Evolutionary conservation across 2,113 vertebrate species (phyloP).

Genomic region (Lampris megalopsis): DNA sequence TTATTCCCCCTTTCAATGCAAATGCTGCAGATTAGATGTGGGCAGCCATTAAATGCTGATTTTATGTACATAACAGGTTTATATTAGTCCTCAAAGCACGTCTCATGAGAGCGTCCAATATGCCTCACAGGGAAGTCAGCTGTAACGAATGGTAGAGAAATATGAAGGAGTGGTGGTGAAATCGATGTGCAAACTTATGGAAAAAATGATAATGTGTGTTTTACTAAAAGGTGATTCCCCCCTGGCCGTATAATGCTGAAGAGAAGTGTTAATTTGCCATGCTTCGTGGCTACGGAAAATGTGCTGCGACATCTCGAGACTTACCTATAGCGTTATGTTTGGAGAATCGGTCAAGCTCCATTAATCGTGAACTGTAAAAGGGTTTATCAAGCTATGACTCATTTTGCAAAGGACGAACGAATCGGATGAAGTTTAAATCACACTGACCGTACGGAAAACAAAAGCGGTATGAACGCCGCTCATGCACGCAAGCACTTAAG

Average conservation of each 20-base stretch:
- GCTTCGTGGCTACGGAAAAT: slow-evolving; percentile 62
- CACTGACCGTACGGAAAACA: slow-evolving; percentile 1
- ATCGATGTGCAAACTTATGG: slow-evolving; percentile 60
- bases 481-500: background rate
- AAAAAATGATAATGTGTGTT: slow-evolving; percentile 65
- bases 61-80: slow-evolving; percentile 81
- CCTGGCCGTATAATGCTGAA: slow-evolving; percentile 35
- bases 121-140: slow-evolving; percentile 34
- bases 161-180: slow-evolving; percentile 70
- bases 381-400: background rate
- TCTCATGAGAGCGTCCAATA: slow-evolving; percentile 51
- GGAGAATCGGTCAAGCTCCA: slow-evolving; percentile 24
- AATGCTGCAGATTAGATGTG: slow-evolving; percentile 57
- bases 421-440: background rate
- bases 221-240: slow-evolving; percentile 53
- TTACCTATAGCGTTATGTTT: slow-evolving; percentile 26
- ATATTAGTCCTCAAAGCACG: slow-evolving; percentile 68
- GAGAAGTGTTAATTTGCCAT: slow-evolving; percentile 70
- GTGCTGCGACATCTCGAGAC: slow-evolving; percentile 58
- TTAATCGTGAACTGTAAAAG: slow-evolving; percentile 1
- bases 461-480: background rate
- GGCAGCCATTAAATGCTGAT: slow-evolving; percentile 75
- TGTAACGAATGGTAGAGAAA: slow-evolving; percentile 74
- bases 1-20: slow-evolving; percentile 74
- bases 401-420: background rate